These are phyloP conservation scores for Sebastiscus albofasciatus DNA, from an alignment of 2,797 vertebrate genomes.

Conservation along the genomic window DNA sequence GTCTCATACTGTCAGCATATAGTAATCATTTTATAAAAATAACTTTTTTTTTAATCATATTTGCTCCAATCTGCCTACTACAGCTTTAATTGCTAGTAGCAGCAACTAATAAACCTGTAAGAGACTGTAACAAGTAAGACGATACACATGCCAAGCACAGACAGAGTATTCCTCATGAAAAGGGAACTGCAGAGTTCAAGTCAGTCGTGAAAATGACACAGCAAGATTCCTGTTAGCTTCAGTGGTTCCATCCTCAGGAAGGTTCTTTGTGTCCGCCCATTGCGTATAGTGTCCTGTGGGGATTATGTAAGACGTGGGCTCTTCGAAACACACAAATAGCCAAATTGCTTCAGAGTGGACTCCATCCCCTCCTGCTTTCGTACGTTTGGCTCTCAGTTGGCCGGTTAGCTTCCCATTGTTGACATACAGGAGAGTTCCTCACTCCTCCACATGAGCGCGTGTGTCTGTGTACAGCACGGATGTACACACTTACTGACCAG, in stretches of 20 bases:
- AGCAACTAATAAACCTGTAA: neutral
- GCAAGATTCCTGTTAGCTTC: conserved; percentile 7
- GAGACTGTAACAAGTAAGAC: neutral
- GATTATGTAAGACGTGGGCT: conserved; percentile 46
- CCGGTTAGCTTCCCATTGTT: conserved; percentile 19
- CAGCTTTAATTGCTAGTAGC: neutral
- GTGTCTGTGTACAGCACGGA: neutral
- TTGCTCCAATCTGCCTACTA: no score
- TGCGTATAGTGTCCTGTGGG: conserved; percentile 9
- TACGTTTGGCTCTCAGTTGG: conserved; percentile 7
- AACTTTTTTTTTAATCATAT: no score
- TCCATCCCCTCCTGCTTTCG: conserved; percentile 26
- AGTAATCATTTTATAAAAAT: no score
- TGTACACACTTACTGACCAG: neutral
- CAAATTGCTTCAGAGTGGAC: conserved; percentile 12
- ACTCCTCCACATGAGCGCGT: neutral
- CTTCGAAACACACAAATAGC: conserved; percentile 20
- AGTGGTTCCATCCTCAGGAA: conserved; percentile 1
- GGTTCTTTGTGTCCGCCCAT: conserved; percentile 23
- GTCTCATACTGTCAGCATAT: no score
- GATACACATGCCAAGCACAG: neutral
- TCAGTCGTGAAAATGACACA: conserved; percentile 12
- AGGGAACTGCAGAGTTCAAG: conserved; percentile 2
- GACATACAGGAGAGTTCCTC: conserved; percentile 9
- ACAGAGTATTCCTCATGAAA: neutral